Evolutionary conservation across 2,797 vertebrate genomes (phyloP).

Genomic region (Halcyon chelicuti): DNA sequence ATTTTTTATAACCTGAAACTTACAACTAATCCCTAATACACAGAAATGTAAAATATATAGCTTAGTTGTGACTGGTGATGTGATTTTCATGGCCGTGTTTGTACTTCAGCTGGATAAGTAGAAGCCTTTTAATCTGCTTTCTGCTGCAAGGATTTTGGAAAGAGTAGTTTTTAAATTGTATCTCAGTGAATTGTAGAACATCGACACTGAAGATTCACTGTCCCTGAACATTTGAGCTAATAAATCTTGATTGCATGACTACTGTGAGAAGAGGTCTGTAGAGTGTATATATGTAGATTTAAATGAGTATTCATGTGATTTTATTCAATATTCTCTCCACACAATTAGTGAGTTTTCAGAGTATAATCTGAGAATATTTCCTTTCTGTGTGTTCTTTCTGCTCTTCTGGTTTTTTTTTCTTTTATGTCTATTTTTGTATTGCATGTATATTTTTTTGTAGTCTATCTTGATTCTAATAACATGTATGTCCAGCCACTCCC

Average conservation of each 20-base stretch:
- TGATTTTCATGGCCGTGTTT: constrained; percentile 16
- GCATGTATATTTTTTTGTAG: not conserved
- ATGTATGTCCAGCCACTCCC: fast-evolving
- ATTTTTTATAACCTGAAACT: not conserved
- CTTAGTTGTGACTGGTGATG: not conserved
- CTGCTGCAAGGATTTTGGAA: not conserved
- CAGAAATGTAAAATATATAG: not conserved
- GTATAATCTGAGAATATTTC: not conserved
- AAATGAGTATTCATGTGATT: not conserved
- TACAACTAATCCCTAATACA: not conserved
- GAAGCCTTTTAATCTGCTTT: constrained; percentile 6
- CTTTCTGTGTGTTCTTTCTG: not conserved
- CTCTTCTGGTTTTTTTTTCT: not conserved
- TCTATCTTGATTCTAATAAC: not conserved
- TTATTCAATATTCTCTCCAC: not conserved
- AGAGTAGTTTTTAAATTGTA: not conserved
- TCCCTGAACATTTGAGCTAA: not conserved
- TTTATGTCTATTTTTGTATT: not conserved
- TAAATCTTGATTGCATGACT: not conserved
- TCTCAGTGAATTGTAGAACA: not conserved
- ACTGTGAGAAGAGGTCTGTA: not conserved
- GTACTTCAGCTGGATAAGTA: not conserved
- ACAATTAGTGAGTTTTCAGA: not conserved
- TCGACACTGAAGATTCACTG: not conserved
- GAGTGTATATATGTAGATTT: not conserved